These are phyloP conservation scores for Nephrocerus scutellatus DNA, from an alignment of 2,888 invertebrate genomes.

Conservation along the genomic window DNA sequence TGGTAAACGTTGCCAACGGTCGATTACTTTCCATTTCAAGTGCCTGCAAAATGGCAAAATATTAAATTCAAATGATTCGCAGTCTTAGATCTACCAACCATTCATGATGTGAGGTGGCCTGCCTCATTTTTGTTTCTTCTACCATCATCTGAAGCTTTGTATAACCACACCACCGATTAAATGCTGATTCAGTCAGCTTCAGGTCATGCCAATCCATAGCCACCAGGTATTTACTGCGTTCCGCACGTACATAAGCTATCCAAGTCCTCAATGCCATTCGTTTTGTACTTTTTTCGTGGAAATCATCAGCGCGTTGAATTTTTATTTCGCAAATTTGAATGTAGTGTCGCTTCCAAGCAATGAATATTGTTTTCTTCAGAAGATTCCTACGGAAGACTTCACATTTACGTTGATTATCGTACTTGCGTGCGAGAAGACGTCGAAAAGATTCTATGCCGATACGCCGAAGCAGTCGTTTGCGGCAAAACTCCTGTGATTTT, in stretches of 20 bases:
- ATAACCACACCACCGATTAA: slow-evolving; percentile 51
- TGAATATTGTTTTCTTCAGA: slow-evolving; percentile 50
- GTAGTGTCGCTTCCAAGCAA: slow-evolving; percentile 52
- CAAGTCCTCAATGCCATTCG: slow-evolving; percentile 49
- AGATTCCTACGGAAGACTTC: slow-evolving; percentile 49
- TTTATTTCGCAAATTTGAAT: slow-evolving; percentile 51
- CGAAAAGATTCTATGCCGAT: slow-evolving; percentile 43
- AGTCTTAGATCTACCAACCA: too few species aligned
- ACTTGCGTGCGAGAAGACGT: slow-evolving; percentile 37
- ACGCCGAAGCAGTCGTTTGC: slow-evolving; percentile 38
- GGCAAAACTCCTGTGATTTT: slow-evolving; percentile 47
- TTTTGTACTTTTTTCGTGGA: slow-evolving; percentile 51
- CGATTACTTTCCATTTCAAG: slow-evolving; percentile 48
- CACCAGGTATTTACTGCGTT: slow-evolving; percentile 55
- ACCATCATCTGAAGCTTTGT: slow-evolving; percentile 48
- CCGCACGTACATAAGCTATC: slow-evolving; percentile 35
- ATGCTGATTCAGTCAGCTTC: slow-evolving; percentile 51
- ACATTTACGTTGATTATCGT: slow-evolving; percentile 47
- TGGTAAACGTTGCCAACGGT: slow-evolving; percentile 60
- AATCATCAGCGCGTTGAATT: slow-evolving; percentile 53
- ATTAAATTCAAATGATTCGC: neutral
- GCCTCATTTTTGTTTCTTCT: slow-evolving; percentile 47
- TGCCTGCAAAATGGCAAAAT: slow-evolving; percentile 38
- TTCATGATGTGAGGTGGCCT: slow-evolving; percentile 44
- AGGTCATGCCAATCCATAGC: slow-evolving; percentile 67